Percentiles rank a stretch among this genome's conserved stretches.
These are phyloP conservation scores for Crossocerus cetratus DNA, from an alignment of 2,888 invertebrate species.

Conservation along the genomic window DNA sequence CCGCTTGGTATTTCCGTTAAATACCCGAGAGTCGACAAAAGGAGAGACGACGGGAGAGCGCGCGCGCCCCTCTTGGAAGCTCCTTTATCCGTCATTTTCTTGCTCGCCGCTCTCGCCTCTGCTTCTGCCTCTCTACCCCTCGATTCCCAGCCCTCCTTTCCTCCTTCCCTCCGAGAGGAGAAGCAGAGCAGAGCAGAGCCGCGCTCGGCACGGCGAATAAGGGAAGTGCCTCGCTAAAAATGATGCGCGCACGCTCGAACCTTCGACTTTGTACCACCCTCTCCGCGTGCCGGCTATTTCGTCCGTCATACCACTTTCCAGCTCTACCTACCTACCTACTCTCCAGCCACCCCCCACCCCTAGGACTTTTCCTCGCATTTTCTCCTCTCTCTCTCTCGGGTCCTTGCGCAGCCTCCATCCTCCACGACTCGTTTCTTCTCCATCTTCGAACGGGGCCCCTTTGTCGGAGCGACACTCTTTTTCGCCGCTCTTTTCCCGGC, in stretches of 20 bases:
- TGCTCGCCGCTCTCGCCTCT: conserved; percentile 57
- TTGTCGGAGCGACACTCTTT: conserved; percentile 61
- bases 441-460: conserved; percentile 16
- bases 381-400: conserved; percentile 20
- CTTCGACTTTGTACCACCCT: conserved; percentile 32
- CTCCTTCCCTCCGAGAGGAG: no score
- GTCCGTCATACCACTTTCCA: conserved; percentile 36
- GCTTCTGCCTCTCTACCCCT: conserved; percentile 49
- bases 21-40: conserved; percentile 70
- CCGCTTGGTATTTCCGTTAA: conserved; percentile 69
- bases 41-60: conserved; percentile 6
- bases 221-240: conserved; percentile 61
- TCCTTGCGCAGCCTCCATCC: conserved; percentile 16
- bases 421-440: conserved; percentile 15
- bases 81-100: conserved; percentile 62
- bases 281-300: conserved; percentile 25
- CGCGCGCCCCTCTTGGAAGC: conserved; percentile 57
- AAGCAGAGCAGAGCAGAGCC: no score
- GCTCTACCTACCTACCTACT: conserved; percentile 22
- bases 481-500: conserved; percentile 61
- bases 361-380: conserved; percentile 9
- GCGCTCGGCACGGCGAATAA: conserved; percentile 59
- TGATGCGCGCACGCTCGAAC: conserved; percentile 65
- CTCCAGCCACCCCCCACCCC: conserved; percentile 27
- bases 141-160: conserved; percentile 41